Evolutionary conservation across 2,113 vertebrate genomes (phyloP), one percentile per base, ranked within the genome.

Genomic region (Entosphenus tridentatus): DNA sequence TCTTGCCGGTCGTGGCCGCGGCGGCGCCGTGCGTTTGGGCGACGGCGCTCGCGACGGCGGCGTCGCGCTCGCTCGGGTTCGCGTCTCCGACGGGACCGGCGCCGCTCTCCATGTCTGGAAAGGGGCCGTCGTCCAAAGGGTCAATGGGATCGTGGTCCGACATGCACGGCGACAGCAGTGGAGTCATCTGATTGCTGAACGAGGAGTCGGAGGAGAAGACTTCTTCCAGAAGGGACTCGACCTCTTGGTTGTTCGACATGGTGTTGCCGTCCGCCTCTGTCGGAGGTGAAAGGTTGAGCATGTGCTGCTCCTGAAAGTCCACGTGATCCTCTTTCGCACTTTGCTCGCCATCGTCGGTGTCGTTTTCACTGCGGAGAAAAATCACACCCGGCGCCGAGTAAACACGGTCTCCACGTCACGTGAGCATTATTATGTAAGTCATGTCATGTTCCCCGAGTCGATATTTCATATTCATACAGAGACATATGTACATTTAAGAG

Each of bases 251-350:
- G 10, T 65, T 65, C 62, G n/a, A 16, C 62, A 65, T 65, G 62
- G 39, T 39, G 39, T 65, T 65, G 9, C n/a, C 21, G 62, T 65
- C 62, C n/a, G 21, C n/a, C 62, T 65, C 62, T 16, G 62, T 16
- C 10, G 62, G 62, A 65, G 62, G 62, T 65, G 62, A 65, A n/a
- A 65, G 62, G 62, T n/a, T n/a, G n/a, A 65, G 62, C 9, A 65
- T n/a, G 21, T 16, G n/a, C n/a, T 65, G n/a, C 9, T 65, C 62
- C 2, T 65, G 62, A 21, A n/a, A 65, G 9, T n/a, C n/a, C 8
- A 16, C 62, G 8, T 21, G n/a, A 16, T 65, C 62, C 21, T 65
- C 62, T 21, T 65, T n/a, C 62, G 21, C 62, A 65, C 62, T 9
- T 21, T 65, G 62, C 62, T 65, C 62, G 21, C 21, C 62, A 9